A percentile compares a stretch with the other conserved stretches of the same genome.
Evolutionary conservation across 2,888 invertebrate species (phyloP).

Genomic region (Chymomyza fuscimana): DNA sequence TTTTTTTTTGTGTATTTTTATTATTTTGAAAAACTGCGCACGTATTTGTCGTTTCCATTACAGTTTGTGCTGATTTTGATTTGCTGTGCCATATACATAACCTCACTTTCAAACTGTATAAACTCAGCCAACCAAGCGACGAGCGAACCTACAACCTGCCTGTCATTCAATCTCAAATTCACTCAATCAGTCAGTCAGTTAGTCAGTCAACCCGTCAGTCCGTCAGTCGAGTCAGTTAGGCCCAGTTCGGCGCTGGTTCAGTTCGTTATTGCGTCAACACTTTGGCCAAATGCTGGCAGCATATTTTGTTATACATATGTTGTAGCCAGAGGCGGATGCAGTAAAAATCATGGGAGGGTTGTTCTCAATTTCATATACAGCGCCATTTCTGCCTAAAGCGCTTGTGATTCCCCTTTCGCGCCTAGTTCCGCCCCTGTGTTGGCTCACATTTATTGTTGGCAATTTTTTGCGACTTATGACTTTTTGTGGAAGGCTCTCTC

Average conservation of each 20-base stretch:
- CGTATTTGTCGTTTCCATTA: constrained; percentile 75
- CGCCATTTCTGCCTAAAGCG: no score
- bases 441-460: constrained; percentile 63
- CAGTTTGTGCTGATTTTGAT: constrained; percentile 75
- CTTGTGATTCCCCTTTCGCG: no score
- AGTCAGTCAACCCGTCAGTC: constrained; percentile 24
- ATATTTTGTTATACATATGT: constrained; percentile 30
- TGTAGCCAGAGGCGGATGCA: no score
- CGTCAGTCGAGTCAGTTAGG: constrained; percentile 16
- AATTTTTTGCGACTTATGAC: constrained; percentile 69
- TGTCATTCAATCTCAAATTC: constrained; percentile 73
- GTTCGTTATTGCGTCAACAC: constrained; percentile 72
- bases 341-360: no score
- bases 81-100: constrained; percentile 48
- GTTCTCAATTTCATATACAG: no score
- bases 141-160: neutral
- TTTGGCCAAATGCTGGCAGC: constrained; percentile 35
- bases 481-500: constrained; percentile 47
- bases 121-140: neutral
- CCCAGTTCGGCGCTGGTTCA: constrained; percentile 37
- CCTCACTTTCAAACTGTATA: neutral
- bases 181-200: constrained; percentile 66
- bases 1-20: no score
- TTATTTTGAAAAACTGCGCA: constrained; percentile 52
- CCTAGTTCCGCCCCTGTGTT: neutral